Base-by-base conservation (phyloP, 2,888 invertebrate species). In the Zonitis immaculata region DNA sequence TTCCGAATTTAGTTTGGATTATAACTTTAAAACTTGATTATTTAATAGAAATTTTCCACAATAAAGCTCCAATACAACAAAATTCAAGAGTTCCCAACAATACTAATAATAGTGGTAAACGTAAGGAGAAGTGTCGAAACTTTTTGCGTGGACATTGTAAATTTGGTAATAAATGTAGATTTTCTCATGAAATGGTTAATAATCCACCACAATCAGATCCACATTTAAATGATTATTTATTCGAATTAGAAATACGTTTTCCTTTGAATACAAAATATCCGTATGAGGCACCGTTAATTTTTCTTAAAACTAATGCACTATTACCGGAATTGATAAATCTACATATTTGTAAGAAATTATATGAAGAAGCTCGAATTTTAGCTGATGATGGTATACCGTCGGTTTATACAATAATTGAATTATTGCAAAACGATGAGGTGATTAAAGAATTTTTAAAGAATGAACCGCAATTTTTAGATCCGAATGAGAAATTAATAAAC, bases 181-280 rank as follows among this genome's bases (percentile, higher is more conserved):
- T 87, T 77, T 80, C 82, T 20, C 91, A 91, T 71, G 80, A 84
- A 65, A 73, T 77, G 28, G 79, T 81, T 43, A 72, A 75, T 54
- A 64, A 75, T 42, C 70, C 72, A 52, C 22, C 20, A 8, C 70
- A 69, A 30, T 30, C 48, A 16, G 69, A 74, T 25, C 72, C 70
- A 16, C 75, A 76, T 65, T 61, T 77, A 70, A 60, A 75, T 61
- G 57, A 80, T 77, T 71, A 71, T 76, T 54, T 66, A 52, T 81
- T 88, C 76, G 80, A 85, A 68, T 76, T 91, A 64, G 91, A 91
- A 79, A 79, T 91, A 63, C 78, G 89, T 61, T 90, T 91, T 76
- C 83, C 86, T 0, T 78, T 81, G 60, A 81, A 82, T 66, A 83
- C 83, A 48, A 80, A 80, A 45, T 91, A 91, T 73, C 91, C 91